A percentile compares a stretch with the other conserved stretches of the same genome.
phyloP scores from a whole-genome alignment of 2,888 invertebrate species.

The Oligia strigilis region DNA sequence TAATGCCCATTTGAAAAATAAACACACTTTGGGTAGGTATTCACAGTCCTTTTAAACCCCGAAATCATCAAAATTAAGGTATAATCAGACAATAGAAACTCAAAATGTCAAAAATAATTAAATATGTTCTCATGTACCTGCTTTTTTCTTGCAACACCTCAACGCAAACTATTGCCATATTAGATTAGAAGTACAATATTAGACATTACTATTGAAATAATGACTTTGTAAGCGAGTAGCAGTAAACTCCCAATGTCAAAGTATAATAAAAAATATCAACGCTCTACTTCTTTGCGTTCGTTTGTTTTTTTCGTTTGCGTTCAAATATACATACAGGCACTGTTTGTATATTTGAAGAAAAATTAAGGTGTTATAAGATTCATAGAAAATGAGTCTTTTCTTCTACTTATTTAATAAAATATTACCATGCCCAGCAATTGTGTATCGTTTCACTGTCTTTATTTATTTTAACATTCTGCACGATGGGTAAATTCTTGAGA shows the following conservation, averaged over 20 bases:
- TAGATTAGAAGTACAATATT: conserved; percentile 33
- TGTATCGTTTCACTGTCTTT: background rate
- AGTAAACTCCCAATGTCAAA: conserved; percentile 32
- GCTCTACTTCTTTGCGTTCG: background rate
- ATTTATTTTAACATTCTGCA: conserved; percentile 5
- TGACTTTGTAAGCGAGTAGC: conserved; percentile 23
- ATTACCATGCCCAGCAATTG: background rate
- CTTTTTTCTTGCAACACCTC: conserved; percentile 36
- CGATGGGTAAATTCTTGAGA: conserved; percentile 16
- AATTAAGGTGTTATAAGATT: background rate
- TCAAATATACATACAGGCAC: too few relatives aligned
- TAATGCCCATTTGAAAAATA: background rate
- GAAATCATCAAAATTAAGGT: background rate
- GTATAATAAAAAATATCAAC: conserved; percentile 19
- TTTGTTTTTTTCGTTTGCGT: too few relatives aligned
- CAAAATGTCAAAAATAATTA: background rate
- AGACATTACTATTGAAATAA: conserved; percentile 41
- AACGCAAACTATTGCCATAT: conserved; percentile 42
- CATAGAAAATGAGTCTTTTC: background rate
- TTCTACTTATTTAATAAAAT: background rate
- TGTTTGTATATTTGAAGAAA: background rate
- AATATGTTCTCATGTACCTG: background rate
- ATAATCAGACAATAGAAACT: conserved; percentile 3
- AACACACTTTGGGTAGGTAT: background rate
- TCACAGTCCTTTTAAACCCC: background rate